phyloP scores from a whole-genome alignment of 2,113 vertebrate genomes.

The Phylloscopus whistleri region DNA sequence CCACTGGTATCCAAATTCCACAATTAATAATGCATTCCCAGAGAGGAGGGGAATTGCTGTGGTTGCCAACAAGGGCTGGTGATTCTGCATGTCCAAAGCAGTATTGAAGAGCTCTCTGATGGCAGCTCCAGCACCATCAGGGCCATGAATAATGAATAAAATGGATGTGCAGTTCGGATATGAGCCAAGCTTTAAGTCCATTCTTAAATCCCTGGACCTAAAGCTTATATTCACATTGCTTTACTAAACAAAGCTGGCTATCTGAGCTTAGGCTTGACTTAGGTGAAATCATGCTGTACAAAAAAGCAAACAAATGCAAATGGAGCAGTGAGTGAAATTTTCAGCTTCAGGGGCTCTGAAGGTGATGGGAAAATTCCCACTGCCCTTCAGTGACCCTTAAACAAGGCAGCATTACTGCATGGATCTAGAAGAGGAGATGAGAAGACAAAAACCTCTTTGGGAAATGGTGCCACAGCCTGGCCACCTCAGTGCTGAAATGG shows the following conservation, averaged over 20 bases:
- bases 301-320: neutral
- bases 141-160: neutral
- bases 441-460: neutral
- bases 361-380: neutral
- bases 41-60: neutral
- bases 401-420: neutral
- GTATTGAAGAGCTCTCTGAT: neutral
- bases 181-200: neutral
- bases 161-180: neutral
- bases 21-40: slow-evolving; percentile 14
- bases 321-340: neutral
- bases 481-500: neutral
- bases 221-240: neutral
- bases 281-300: neutral
- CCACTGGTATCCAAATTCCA: slow-evolving; percentile 18
- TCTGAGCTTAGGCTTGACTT: neutral
- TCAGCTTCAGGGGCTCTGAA: neutral
- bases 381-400: neutral
- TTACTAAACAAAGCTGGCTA: neutral
- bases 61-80: neutral
- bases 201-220: neutral
- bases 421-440: neutral
- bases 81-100: neutral
- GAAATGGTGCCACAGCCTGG: neutral
- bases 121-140: neutral